Evolutionary conservation across 2,888 invertebrate species (phyloP), one percentile per base, ranked within the genome.

Genomic region (Nudaria mundana): DNA sequence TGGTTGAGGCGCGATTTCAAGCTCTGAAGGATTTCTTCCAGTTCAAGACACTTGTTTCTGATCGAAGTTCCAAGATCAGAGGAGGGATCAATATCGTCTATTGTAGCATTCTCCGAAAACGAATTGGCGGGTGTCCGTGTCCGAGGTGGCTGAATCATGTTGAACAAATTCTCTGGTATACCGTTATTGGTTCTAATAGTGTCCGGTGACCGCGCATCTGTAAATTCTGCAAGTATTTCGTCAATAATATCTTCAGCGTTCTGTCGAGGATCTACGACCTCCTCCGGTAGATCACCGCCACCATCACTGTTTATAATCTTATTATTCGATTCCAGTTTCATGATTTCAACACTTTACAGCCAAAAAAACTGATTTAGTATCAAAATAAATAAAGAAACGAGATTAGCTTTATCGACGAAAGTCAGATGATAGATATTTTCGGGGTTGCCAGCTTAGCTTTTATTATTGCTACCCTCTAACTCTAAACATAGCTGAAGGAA

Each of bases 261-360:
- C 61, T 87, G 87, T 29, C 87, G 75, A 32, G 85, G 81, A 44
- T 86, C 86, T 25, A 80, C 74, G 5, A 80, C 77, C 43, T 86
- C 87, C 47, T 88, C 89, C 1, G 87, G 79, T 16, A 80, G 74
- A 34, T 84, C 85, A 8, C 82, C 68, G 28, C 83, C 80, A 48
- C 76, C 77, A 37, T 86, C 86, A 54, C 75, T 84, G 54, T 80
- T 84, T 50, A 86, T 82, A 77, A 85, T 76, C 61, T 89, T 88
- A 60, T 89, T 85, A 67, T 89, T 89, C 8, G 89, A 86, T 50
- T 89, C 89, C 42, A 89, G 65, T 76, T 88, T 89, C 89, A 89
- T 89, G 59, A 52, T 78, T 69, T 31, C 43, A 46, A 35, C 23
- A 33, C 30, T 40, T 48, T 40, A 56, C 44, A 22, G 41, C 23